Percentiles rank a stretch among this genome's conserved stretches.
Conservation (phyloP, 2,113 vertebrate species). For the Nothocercus nigrocapillus region DNA sequence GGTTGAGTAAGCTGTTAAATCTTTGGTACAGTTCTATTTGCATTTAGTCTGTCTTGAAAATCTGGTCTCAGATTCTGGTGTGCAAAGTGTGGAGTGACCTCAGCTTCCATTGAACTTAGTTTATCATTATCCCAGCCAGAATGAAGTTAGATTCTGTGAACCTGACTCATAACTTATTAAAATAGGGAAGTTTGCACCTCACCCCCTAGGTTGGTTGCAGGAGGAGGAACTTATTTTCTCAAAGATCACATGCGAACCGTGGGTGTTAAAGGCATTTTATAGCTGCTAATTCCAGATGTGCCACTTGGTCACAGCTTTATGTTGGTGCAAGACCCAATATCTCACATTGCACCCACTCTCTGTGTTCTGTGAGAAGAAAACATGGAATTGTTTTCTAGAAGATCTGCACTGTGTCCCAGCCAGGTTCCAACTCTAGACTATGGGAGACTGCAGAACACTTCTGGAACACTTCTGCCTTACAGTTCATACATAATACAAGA, state of each 20-base stretch:
- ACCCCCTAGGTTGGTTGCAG: neutral
- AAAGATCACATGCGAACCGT: fast-evolving
- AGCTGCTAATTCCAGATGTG: neutral
- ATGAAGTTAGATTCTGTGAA: neutral
- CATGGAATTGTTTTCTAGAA: neutral
- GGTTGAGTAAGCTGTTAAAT: neutral
- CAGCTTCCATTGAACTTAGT: neutral
- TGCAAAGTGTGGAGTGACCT: fast-evolving
- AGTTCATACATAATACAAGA: neutral
- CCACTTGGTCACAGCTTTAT: neutral
- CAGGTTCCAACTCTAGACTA: neutral
- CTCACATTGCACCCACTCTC: neutral
- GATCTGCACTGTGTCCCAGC: neutral
- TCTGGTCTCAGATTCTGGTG: neutral
- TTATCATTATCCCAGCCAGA: neutral
- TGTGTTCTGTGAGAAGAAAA: neutral
- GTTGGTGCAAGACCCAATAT: neutral
- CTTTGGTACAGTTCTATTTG: neutral
- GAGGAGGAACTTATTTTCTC: neutral
- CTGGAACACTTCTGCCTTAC: neutral
- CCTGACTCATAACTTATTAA: neutral
- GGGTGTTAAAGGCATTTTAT: neutral
- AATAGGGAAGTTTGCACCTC: neutral
- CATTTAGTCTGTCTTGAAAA: neutral
- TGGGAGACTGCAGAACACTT: neutral